Evolutionary conservation across 1,140 invertebrate species (phyloP), one percentile per base, ranked within the genome.

Genomic region (Brachionus plicatilis): DNA sequence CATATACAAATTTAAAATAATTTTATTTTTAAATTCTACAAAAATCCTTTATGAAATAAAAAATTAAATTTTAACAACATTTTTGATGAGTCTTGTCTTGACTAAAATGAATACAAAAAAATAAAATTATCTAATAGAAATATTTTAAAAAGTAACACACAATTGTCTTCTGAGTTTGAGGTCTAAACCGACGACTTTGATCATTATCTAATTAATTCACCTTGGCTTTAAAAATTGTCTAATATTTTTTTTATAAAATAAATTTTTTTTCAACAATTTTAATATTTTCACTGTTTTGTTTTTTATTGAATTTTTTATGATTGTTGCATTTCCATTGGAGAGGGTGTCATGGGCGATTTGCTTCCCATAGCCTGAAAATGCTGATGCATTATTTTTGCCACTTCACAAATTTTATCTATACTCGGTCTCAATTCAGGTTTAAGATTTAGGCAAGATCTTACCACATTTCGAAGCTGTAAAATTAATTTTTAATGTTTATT

Each of bases 391-490:
- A 88, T 85, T 79, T 88, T 87, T 5, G 91, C 90, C 20, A 91
- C 88, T 43, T 88, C 86, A 83, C 90, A 88, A 8, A 92, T 90
- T 87, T 92, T 90, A 11, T 86, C 86, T 72, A 92, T 91, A 85
- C 92, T 91, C 66, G 93, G 92, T 29, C 92, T 86, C 75, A 90
- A 89, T 65, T 90, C 87, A 8, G 92, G 92, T 85, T 92, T 90
- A 5, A 91, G 89, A 86, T 91, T 91, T 60, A 93, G 92, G 87
- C 92, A 93, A 37, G 88, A 88, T 29, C 88, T 90, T 4, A 93
- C 91, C 47, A 93, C 86, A 66, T 90, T 88, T 65, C 91, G 87
- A 75, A 93, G 86, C 92, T 93, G 87, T 29, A 33, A 37, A 45
- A 45, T 43, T 41, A 72, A 75, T 79, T 45, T 24, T 11, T 85